Evolutionary conservation across 2,797 vertebrate genomes (phyloP), one percentile per base, ranked within the genome.

Genomic region (Enteromius viviparus): DNA sequence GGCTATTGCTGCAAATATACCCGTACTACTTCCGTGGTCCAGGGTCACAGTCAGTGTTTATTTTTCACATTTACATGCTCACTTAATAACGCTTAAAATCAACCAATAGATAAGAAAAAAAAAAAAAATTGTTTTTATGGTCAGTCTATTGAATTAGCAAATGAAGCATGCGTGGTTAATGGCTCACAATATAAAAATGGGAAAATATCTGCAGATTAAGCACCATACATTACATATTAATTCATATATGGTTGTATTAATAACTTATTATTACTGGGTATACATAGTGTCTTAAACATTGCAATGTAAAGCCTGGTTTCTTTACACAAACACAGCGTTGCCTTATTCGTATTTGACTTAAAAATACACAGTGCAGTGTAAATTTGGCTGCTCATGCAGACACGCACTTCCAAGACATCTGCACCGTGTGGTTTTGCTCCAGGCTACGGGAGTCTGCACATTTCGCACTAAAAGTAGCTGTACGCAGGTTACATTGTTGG

Each of bases 401-500:
- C 42, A 21, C 34, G 10, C 34, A 69, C 71, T 76, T 62, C 14
- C 21, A 26, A 66, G 58, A 78, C 75, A 87, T 84, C 62, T 84
- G 74, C 34, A 75, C 49, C 55, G 29, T 42, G 62, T 68, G 78
- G 10, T 76, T 84, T 84, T 62, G 71, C 82, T 76, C 42, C 26
- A 53, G 85, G 69, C 85, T 65, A 65, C 49, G 69, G 65, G 69
- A 82, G 60, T 78, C 75, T 74, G 68, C 40, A 42, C 53, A 76
- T 68, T 72, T 84, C 69, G 9, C 72, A 76, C 80, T 78, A 83
- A 87, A 88, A 81, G 78, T 74, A 70, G 49, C 82, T 86, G 70
- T 83, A 87, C 69, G 87, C 76, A 91, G 86, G 88, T 92, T 89
- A 79, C 84, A 23, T 89, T 70, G 89, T 84, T 17, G 90, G 88